Evolutionary conservation across 2,113 vertebrate genomes (phyloP), one percentile per base, ranked within the genome.

Genomic region (Canis aureus): DNA sequence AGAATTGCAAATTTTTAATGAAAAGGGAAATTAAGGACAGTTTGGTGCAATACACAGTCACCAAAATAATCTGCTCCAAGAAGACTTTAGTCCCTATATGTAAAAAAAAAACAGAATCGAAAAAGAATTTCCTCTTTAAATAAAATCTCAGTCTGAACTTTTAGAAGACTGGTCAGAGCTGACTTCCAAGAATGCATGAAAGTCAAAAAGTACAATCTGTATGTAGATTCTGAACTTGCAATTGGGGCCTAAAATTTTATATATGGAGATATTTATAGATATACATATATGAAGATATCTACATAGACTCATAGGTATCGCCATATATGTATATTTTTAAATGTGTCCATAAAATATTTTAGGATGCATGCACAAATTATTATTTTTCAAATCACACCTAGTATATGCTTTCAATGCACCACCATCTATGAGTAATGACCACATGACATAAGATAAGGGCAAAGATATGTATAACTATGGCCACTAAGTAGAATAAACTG

Each of bases 401-500:
- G 6, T 8, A 69, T 0, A 69, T 0, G 17, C 38, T 73, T 69
- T 29, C 43, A 67, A 29, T 32, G 8, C 11, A 23, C 78, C 11
- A 23, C 78, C 35, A 94, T 43, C 86, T 93, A 64, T 85, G 64
- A 86, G 17, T 60, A 81, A 94, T 78, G 35, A 51, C 7, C n/a
- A 80, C 64, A 78, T 60, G 27, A 59, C 35, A 84, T 59, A 96
- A 94, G 60, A 57, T 27, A 82, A 91, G 59, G 20, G 27, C 78
- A 89, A 59, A 95, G 38, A 67, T 95, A 96, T 20, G 62, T 87
- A 93, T 79, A 91, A 96, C 76, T 64, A 83, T 76, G 92, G 97
- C 74, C 43, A 97, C 0, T 92, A 95, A 95, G 43, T 92, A 97
- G 97, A 98, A 97, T 97, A 97, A 98, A 94, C 71, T 89, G 9